These are phyloP conservation scores for Eudyptes chrysolophus DNA, from an alignment of 2,113 vertebrate species.

Conservation along the genomic window DNA sequence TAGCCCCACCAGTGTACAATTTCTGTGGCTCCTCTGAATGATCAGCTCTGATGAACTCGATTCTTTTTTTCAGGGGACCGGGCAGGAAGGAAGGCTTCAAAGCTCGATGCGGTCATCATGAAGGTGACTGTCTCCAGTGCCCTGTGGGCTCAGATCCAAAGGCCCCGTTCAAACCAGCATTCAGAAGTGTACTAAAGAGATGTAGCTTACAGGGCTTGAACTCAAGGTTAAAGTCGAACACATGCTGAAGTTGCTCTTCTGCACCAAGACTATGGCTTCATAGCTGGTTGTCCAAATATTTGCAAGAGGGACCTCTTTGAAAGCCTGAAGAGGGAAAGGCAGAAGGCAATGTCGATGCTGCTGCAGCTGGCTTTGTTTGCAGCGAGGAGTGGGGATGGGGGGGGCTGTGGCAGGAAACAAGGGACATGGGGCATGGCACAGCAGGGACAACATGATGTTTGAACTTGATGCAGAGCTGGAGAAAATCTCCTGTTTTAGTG, in stretches of 20 bases:
- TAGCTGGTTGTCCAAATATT: not conserved
- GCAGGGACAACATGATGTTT: not conserved
- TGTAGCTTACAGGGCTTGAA: not conserved
- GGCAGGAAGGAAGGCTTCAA: not conserved
- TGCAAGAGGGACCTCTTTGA: not conserved
- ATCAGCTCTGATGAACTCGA: not conserved
- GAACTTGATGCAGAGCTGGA: not conserved
- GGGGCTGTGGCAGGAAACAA: not conserved
- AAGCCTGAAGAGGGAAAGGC: not conserved
- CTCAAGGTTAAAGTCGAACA: not conserved
- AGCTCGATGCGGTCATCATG: not conserved
- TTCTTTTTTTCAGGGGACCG: not conserved
- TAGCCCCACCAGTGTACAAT: accelerated
- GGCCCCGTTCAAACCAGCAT: not conserved
- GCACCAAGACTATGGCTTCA: not conserved
- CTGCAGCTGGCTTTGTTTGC: not conserved
- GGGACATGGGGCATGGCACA: not conserved
- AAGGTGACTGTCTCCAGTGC: not conserved
- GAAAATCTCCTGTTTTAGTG: not conserved
- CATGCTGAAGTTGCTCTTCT: not conserved
- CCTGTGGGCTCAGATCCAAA: not conserved
- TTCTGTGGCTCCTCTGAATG: not conserved
- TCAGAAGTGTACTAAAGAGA: not conserved
- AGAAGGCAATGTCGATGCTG: not conserved
- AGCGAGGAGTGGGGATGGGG: not conserved